These are phyloP conservation scores for Cydia fagiglandana DNA, from an alignment of 1,140 invertebrate species.

Conservation along the genomic window DNA sequence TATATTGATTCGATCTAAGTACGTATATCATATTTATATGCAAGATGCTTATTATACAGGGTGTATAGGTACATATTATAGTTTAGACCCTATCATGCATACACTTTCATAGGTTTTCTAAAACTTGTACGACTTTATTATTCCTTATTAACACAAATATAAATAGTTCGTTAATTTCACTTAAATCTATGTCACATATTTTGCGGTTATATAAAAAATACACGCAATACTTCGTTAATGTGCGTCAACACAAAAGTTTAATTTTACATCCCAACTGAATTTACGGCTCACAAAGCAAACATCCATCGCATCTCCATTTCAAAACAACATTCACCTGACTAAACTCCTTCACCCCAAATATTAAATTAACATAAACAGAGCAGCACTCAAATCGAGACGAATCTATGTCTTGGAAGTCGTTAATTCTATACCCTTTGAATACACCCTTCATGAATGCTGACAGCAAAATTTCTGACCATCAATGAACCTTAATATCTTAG, in stretches of 20 bases:
- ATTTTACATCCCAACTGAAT: not conserved
- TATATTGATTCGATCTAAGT: too few species aligned
- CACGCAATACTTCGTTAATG: too few species aligned
- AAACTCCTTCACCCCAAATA: constrained; percentile 35
- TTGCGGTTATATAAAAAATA: too few species aligned
- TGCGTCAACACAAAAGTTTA: not conserved
- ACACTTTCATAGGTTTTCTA: too few species aligned
- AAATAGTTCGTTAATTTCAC: too few species aligned
- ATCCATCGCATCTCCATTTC: constrained; percentile 27
- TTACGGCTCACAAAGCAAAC: not conserved
- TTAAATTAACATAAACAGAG: constrained; percentile 45
- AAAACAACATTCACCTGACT: constrained; percentile 3
- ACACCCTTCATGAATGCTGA: not conserved
- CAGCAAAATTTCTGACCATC: not conserved
- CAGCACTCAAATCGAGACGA: constrained; percentile 61
- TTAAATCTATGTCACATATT: too few species aligned
- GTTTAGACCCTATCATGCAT: too few species aligned
- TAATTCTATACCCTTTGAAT: constrained; percentile 32
- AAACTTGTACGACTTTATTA: too few species aligned
- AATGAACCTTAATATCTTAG: not conserved
- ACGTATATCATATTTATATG: too few species aligned
- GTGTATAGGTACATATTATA: too few species aligned
- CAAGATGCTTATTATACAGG: too few species aligned
- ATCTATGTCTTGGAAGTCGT: constrained; percentile 60
- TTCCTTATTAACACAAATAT: too few species aligned